phyloP scores from a whole-genome alignment of 2,113 vertebrate genomes.

The Baryphthengus martii region DNA sequence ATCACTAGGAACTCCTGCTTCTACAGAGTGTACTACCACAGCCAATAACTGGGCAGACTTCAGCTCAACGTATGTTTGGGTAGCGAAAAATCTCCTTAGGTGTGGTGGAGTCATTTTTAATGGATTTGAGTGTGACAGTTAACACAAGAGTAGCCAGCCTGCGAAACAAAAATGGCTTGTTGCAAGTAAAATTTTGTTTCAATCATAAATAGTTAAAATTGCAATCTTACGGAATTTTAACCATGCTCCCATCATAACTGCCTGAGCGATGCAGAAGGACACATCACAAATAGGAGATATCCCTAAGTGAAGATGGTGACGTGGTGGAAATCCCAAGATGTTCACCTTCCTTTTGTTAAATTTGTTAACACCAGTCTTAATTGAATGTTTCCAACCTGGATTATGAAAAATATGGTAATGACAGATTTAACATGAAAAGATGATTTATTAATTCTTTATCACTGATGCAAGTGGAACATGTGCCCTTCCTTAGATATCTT shows the following conservation, averaged over 20 bases:
- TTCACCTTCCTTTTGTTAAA: neutral
- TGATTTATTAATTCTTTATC: neutral
- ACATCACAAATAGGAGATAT: neutral
- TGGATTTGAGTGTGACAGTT: neutral
- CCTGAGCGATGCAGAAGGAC: neutral
- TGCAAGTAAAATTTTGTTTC: neutral
- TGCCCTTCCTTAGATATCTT: neutral
- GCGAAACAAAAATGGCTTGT: neutral
- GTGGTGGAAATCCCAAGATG: neutral
- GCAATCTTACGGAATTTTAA: neutral
- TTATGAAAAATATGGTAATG: neutral
- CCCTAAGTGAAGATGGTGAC: neutral
- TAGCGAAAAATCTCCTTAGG: neutral
- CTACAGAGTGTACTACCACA: slow-evolving; percentile 72
- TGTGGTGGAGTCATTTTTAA: neutral
- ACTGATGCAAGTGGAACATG: neutral
- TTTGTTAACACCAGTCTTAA: neutral
- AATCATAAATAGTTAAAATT: neutral
- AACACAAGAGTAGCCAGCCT: neutral
- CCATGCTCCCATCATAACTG: neutral
- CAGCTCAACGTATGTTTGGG: slow-evolving; percentile 89
- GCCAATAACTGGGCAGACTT: slow-evolving; percentile 98
- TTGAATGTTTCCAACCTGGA: neutral
- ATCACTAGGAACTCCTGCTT: slow-evolving; percentile 25
- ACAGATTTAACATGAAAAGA: neutral